A percentile compares a stretch with the other conserved stretches of the same genome.
phyloP scores from a whole-genome alignment of 2,888 invertebrate species.

The Sinelater perroti region DNA sequence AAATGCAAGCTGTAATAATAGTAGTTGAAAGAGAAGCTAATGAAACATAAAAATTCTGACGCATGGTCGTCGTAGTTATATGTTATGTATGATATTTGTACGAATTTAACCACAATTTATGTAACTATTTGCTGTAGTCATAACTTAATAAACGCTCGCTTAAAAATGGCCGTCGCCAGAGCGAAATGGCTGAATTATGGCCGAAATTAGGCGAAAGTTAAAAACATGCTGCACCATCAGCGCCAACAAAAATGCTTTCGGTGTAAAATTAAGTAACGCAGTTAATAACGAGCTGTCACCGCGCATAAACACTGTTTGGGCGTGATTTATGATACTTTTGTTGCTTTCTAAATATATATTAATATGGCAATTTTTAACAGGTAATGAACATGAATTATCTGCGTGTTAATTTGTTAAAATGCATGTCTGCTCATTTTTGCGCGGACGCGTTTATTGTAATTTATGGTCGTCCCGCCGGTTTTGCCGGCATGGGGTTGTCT shows the following conservation, averaged over 20 bases:
- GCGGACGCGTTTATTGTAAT: slow-evolving; percentile 13
- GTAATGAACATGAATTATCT: slow-evolving; percentile 56
- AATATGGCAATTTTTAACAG: slow-evolving; percentile 51
- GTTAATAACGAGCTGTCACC: slow-evolving; percentile 55
- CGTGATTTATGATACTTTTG: slow-evolving; percentile 50
- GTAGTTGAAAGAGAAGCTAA: too few relatives aligned
- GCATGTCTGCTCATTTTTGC: slow-evolving; percentile 20
- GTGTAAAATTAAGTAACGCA: slow-evolving; percentile 56
- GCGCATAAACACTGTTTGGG: slow-evolving; percentile 52
- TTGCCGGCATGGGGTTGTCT: too few relatives aligned
- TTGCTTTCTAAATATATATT: slow-evolving; percentile 43
- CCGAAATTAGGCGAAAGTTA: slow-evolving; percentile 24
- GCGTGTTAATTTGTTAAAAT: slow-evolving; percentile 30
- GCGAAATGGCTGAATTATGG: slow-evolving; percentile 15
- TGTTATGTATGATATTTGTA: too few relatives aligned
- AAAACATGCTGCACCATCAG: slow-evolving; percentile 26
- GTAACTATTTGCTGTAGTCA: too few relatives aligned
- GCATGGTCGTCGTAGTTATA: too few relatives aligned
- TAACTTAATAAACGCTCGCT: too few relatives aligned
- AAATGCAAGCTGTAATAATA: too few relatives aligned
- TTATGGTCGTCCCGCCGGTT: background rate
- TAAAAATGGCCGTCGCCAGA: too few relatives aligned
- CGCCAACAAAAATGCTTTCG: slow-evolving; percentile 60
- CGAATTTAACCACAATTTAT: too few relatives aligned
- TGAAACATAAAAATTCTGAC: too few relatives aligned